Conservation (phyloP, 2,888 invertebrate species). For the Andrena bicolor region DNA sequence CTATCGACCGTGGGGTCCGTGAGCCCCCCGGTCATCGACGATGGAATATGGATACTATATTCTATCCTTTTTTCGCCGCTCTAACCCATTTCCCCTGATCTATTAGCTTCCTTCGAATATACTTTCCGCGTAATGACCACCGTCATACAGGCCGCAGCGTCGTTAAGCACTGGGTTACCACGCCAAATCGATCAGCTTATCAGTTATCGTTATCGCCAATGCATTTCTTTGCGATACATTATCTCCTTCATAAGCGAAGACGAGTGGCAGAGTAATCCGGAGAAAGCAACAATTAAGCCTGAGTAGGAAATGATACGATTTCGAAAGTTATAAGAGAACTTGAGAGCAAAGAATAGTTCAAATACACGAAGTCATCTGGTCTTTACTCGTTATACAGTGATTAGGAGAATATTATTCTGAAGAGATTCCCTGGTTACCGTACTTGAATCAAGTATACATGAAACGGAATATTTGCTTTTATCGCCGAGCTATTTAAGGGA, state of each 20-base stretch:
- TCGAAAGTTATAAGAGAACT: too few species aligned
- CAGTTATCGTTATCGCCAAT: background rate
- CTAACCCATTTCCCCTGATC: slow-evolving; percentile 75
- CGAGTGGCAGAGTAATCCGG: too few species aligned
- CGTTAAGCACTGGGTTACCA: slow-evolving; percentile 12
- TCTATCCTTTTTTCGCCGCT: slow-evolving; percentile 68
- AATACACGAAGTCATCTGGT: too few species aligned
- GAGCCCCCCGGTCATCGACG: slow-evolving; percentile 61
- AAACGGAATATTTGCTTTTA: too few species aligned
- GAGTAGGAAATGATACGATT: too few species aligned
- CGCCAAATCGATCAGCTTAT: background rate
- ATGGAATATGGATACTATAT: slow-evolving; percentile 64
- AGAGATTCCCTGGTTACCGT: too few species aligned
- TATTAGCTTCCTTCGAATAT: slow-evolving; percentile 69
- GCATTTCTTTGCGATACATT: background rate
- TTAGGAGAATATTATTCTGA: too few species aligned
- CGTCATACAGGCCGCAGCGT: slow-evolving; percentile 28
- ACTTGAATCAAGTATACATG: too few species aligned
- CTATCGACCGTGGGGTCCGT: slow-evolving; percentile 71
- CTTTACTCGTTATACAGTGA: too few species aligned
- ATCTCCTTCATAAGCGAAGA: background rate
- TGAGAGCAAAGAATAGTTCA: too few species aligned
- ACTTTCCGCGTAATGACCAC: slow-evolving; percentile 52
- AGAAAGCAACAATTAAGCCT: too few species aligned
- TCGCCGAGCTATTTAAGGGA: too few species aligned